Evolutionary conservation across 30 jellyfish, hydroid and myxozoan species (phyloP).

Genomic region (Mastigias papua): DNA sequence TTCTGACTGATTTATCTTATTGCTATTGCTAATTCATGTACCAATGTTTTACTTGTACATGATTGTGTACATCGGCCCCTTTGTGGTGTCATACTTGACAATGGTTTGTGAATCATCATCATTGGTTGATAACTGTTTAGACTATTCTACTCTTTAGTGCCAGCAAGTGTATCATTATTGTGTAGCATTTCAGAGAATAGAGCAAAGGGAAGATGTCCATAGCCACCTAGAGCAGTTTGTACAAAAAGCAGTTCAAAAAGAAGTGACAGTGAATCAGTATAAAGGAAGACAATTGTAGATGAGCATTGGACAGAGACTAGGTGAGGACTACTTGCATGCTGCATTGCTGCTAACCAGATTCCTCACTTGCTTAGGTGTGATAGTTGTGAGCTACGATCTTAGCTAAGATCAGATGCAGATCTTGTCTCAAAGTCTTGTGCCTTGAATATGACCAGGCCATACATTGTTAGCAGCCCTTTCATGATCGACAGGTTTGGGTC

Average conservation of each 20-base stretch:
- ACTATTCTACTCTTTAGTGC: neutral
- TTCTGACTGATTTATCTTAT: neutral
- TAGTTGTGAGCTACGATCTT: neutral
- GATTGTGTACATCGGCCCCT: neutral
- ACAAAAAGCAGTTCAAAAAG: neutral
- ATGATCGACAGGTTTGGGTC: constrained; percentile 29
- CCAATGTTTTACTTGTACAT: neutral
- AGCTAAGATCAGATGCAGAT: constrained; percentile 6
- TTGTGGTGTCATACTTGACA: neutral
- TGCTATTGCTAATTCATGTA: neutral
- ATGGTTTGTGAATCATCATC: neutral
- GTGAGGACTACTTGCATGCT: neutral
- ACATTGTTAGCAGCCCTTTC: constrained; percentile 9
- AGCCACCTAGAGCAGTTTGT: neutral
- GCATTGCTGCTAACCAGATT: neutral
- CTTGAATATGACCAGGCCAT: neutral
- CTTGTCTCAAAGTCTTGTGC: constrained; percentile 22
- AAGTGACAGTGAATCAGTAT: neutral
- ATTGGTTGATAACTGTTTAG: neutral
- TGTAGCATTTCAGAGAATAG: neutral
- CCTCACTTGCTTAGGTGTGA: constrained; percentile 3
- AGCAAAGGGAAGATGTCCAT: neutral
- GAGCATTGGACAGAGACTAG: neutral
- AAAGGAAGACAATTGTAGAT: neutral
- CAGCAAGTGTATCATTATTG: neutral